Base-by-base conservation (phyloP, 2,797 vertebrate species). In the Neosilurus hyrtlii region DNA sequence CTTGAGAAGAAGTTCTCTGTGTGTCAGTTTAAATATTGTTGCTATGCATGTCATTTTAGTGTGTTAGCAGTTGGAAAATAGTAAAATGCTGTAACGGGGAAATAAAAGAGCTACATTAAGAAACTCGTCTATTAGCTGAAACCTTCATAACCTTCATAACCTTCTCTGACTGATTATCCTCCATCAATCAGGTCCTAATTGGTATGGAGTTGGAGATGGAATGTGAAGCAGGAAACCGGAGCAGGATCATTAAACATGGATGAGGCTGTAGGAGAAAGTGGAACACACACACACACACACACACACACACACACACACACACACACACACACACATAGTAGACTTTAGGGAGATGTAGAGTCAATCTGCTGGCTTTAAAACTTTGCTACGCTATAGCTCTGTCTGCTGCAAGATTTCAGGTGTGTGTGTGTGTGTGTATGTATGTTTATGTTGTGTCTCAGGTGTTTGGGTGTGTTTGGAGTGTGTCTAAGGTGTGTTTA, bases 241-340 rank as follows among this genome's bases (percentile, higher is more conserved):
- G 89, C 90, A 79, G 82, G 66, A 22, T 91, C 88, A 89, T 95
- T 91, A 95, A 95, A 93, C 90, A 94, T 95, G 91, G 88, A 95
- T 93, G 92, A 93, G 90, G 88, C 88, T 90, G 89, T 79, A 90
- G 89, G 85, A 88, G 83, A 73, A 84, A 85, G 70, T 72, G 71
- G 59, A 83, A 52, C 67, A 76, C 71, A 83, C 77, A 79, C 79
- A 54, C 80, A 86, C 6, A 24, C n/a, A 62, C 61, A 62, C 56
- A 59, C 65, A 26, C 24, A 65, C 62, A 66, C 63, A 67, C 65
- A 66, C 63, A 66, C 65, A 86, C 6, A 24, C n/a, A 62, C 61
- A 62, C 56, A 59, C 65, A 26, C 24, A 65, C 62, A 66, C 63
- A 67, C 65, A 66, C 63, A 66, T 26, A 24, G 1, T 61, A 11